phyloP scores from a whole-genome alignment of 2,797 vertebrate genomes.

The Rousettus madagascariensis region DNA sequence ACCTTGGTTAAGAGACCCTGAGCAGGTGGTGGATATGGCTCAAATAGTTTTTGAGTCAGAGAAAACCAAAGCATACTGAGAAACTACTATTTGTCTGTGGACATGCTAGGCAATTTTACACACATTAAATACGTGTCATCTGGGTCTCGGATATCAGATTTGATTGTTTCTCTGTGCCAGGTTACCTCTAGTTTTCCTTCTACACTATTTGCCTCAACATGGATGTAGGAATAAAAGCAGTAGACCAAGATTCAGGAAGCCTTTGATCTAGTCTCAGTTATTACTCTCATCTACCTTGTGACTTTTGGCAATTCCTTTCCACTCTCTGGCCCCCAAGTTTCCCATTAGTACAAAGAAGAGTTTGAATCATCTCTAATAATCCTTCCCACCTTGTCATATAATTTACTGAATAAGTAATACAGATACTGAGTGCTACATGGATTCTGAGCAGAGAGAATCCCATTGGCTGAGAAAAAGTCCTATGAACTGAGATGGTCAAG shows the following conservation, averaged over 20 bases:
- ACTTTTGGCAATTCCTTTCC: background rate
- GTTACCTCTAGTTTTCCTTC: background rate
- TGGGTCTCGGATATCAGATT: background rate
- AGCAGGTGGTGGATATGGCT: background rate
- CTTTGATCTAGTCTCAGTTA: background rate
- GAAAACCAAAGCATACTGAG: background rate
- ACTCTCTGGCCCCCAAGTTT: background rate
- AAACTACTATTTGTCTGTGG: background rate
- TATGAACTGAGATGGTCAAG: background rate
- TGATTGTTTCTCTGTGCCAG: background rate
- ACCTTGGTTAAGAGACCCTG: background rate
- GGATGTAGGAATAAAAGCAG: background rate
- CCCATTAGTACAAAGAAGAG: background rate
- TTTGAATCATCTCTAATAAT: background rate
- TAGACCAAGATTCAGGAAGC: background rate
- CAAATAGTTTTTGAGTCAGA: background rate
- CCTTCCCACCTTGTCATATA: background rate
- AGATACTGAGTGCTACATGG: background rate
- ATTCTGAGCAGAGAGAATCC: background rate
- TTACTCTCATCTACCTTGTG: background rate
- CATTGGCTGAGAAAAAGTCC: background rate
- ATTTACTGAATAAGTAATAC: background rate
- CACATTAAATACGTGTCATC: background rate
- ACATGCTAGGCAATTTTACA: background rate
- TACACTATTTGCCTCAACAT: background rate